phyloP scores from a whole-genome alignment of 1,140 invertebrate species.

The Ptiloglossa arizonensis region DNA sequence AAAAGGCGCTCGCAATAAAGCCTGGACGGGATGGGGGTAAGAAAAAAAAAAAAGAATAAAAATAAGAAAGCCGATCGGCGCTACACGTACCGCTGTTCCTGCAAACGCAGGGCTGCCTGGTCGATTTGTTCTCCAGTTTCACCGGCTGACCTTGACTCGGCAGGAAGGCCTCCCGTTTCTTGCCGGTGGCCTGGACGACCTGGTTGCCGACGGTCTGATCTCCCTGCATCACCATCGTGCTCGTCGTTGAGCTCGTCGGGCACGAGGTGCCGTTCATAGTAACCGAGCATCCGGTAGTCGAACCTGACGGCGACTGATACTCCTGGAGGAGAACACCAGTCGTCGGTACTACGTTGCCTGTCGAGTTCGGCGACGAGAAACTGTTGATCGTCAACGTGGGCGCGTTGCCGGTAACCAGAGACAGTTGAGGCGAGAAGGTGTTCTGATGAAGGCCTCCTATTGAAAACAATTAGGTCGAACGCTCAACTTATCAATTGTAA shows the following conservation, averaged over 20 bases:
- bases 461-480: no score
- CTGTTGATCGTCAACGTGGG: constrained; percentile 77
- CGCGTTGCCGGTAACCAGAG: constrained; percentile 74
- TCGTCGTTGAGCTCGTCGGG: constrained; percentile 59
- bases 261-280: constrained; percentile 62
- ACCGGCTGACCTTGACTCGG: constrained; percentile 75
- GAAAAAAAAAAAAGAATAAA: neutral
- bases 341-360: constrained; percentile 69
- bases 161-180: constrained; percentile 76
- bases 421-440: constrained; percentile 76
- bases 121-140: constrained; percentile 78
- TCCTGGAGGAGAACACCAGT: constrained; percentile 76
- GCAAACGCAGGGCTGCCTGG: constrained; percentile 75
- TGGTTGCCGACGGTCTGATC: constrained; percentile 63
- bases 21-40: neutral
- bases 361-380: constrained; percentile 75
- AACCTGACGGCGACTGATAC: constrained; percentile 75
- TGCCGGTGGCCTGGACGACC: constrained; percentile 66
- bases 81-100: constrained; percentile 72
- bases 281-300: constrained; percentile 63
- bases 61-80: neutral
- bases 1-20: neutral
- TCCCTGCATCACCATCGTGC: constrained; percentile 69
- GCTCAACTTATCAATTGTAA: no score
- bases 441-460: constrained; percentile 76